Evolutionary conservation across 2,888 invertebrate species (phyloP), one percentile per base, ranked within the genome.

Genomic region (Chymomyza procnemis): DNA sequence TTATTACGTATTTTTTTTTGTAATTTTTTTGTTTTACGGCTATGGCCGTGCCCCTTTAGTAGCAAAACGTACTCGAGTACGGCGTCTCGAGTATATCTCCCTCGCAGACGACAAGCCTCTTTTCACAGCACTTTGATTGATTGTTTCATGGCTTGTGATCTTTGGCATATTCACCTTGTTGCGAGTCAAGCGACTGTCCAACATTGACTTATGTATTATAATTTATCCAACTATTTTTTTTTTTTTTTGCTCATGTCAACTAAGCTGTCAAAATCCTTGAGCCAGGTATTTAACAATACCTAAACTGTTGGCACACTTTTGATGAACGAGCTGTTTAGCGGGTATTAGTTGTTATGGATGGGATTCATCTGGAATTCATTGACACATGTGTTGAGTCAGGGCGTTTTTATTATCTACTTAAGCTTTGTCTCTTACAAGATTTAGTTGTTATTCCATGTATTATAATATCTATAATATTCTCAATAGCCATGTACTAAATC

Each of bases 121-220:
- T 73, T 82, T 74, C 70, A 19, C n/a, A 73, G 76, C 70, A 66
- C 65, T 74, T 74, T 83, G 83, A 83, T 83, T 82, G 87, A 83
- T 83, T 87, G 80, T 86, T 83, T 83, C 83, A 87, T 83, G 85
- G 83, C 85, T 74, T 84, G 79, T 66, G 71, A 79, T 79, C 77
- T 74, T 77, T 76, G 79, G 70, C 82, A 80, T 78, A 80, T 78
- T 76, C 86, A 83, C 78, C 82, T 83, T 74, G 74, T 72, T 70
- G 67, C 73, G 63, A 73, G 71, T 73, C 71, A 67, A 64, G 34
- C 12, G 34, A 2, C 34, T 41, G 34, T 41, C 34, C 34, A 34
- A 34, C 34, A 34, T 34, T 34, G 34, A 34, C 34, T 30, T 34
- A 34, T 34, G 34, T 9, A 34, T 34, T 41, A 41, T 41, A 12